phyloP scores from a whole-genome alignment of 2,113 vertebrate species.

The Strix uralensis region DNA sequence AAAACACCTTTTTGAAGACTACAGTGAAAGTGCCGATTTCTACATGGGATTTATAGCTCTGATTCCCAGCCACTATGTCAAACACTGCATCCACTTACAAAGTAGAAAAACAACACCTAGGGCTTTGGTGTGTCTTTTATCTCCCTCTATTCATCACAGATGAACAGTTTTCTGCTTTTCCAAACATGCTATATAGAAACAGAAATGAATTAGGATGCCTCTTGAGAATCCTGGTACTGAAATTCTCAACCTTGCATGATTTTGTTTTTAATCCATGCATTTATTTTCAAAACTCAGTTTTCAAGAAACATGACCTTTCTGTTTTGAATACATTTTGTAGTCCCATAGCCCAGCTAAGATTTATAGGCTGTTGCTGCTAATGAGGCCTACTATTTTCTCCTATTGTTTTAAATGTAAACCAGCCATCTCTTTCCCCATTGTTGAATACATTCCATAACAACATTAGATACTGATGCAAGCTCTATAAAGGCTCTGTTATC shows the following conservation, averaged over 20 bases:
- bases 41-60: not conserved
- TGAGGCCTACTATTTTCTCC: not conserved
- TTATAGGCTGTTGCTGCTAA: not conserved
- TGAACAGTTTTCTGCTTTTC: not conserved
- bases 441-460: not conserved
- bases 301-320: not conserved
- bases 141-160: not conserved
- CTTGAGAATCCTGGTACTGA: not conserved
- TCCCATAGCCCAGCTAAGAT: not conserved
- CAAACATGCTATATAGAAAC: not conserved
- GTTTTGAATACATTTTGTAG: not conserved
- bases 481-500: not conserved
- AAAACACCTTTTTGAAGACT: not conserved
- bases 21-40: not conserved
- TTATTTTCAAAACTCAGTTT: not conserved
- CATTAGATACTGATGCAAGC: not conserved
- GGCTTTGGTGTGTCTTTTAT: not conserved
- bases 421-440: not conserved
- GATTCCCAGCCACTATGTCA: not conserved
- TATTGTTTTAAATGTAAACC: not conserved
- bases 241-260: not conserved
- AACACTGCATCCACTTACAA: not conserved
- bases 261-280: not conserved
- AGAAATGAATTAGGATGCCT: not conserved
- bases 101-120: not conserved